Evolutionary conservation across 2,797 vertebrate genomes (phyloP).

Genomic region (Chaetodon trifasciatus): DNA sequence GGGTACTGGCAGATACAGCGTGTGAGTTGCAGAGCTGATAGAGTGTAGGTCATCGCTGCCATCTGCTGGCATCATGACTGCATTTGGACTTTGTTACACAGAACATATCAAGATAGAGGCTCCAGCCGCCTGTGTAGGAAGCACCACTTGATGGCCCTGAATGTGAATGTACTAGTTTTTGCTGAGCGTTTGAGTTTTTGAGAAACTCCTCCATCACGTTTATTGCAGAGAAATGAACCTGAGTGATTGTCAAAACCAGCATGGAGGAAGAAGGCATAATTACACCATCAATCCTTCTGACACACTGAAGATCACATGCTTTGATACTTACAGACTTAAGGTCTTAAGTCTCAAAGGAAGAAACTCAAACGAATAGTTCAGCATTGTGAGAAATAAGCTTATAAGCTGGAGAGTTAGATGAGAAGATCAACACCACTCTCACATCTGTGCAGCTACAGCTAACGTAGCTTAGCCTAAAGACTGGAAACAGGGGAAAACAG

Average conservation of each 20-base stretch:
- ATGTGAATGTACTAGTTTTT: neutral
- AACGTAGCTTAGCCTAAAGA: neutral
- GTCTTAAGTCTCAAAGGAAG: neutral
- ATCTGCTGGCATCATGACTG: slow-evolving; percentile 51
- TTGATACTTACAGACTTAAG: neutral
- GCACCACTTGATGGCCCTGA: neutral
- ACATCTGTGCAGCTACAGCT: neutral
- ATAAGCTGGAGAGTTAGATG: neutral
- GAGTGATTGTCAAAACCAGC: neutral
- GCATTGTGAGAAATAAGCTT: neutral
- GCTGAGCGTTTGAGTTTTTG: neutral
- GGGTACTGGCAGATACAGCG: neutral
- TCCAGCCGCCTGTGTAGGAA: neutral
- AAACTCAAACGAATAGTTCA: neutral
- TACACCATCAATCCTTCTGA: neutral
- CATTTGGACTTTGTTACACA: neutral
- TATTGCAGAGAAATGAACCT: neutral
- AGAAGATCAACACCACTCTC: neutral
- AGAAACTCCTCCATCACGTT: no score
- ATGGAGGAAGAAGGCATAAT: neutral
- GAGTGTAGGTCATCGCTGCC: slow-evolving; percentile 45
- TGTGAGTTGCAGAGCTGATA: neutral
- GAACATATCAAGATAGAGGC: neutral
- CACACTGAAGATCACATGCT: neutral
- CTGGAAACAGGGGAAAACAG: neutral